Percentiles rank a stretch among this genome's conserved stretches.
phyloP scores from a whole-genome alignment of 2,888 invertebrate genomes.

The Drosophila koepferae region DNA sequence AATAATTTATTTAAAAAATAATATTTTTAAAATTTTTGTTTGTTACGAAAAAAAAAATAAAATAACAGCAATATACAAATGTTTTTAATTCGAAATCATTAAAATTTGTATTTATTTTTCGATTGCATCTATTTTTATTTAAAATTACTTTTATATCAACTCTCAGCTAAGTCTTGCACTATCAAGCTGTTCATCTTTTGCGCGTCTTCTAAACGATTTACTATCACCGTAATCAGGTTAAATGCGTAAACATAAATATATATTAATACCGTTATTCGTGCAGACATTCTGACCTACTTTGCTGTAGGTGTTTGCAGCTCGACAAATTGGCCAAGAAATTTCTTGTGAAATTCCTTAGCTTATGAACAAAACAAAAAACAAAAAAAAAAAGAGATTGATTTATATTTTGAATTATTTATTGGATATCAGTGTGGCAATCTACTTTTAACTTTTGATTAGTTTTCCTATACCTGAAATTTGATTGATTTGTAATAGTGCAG shows the following conservation, averaged over 20 bases:
- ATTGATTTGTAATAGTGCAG: constrained; percentile 36
- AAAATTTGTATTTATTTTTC: neutral
- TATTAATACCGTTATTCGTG: constrained; percentile 1
- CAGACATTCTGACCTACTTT: constrained; percentile 23
- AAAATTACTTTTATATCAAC: neutral
- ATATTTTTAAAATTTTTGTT: too few species aligned
- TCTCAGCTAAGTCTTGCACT: neutral
- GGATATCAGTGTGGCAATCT: neutral
- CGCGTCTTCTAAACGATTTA: neutral
- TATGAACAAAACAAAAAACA: neutral
- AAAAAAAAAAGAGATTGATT: constrained; percentile 31
- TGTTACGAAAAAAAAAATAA: too few species aligned
- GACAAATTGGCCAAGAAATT: constrained; percentile 8
- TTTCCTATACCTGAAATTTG: constrained; percentile 13
- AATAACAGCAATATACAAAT: too few species aligned
- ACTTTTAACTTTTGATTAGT: neutral
- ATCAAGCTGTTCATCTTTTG: neutral
- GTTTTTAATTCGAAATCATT: neutral
- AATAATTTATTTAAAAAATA: too few species aligned
- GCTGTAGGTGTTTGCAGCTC: constrained; percentile 1
- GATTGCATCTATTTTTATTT: neutral
- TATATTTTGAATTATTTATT: constrained; percentile 17
- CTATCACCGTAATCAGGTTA: constrained; percentile 8
- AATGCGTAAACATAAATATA: constrained; percentile 11
- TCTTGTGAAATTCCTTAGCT: constrained; percentile 12